These are phyloP conservation scores for Diplolepis rosae DNA, from an alignment of 2,888 invertebrate species.

Conservation along the genomic window DNA sequence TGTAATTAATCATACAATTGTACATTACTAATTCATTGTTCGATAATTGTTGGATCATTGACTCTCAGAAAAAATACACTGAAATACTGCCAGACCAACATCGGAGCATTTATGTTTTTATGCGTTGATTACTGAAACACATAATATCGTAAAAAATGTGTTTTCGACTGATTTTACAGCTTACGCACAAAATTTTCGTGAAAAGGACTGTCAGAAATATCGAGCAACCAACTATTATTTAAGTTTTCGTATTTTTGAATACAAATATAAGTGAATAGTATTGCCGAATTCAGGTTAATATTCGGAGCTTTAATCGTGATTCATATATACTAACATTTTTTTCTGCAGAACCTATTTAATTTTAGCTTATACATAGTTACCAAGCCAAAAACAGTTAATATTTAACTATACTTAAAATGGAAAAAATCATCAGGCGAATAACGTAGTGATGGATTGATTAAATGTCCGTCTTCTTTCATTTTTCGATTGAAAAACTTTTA, in stretches of 20 bases:
- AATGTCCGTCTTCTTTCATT: neutral
- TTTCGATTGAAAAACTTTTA: neutral
- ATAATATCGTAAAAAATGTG: too few relatives aligned
- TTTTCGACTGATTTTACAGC: too few relatives aligned
- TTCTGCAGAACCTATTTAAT: conserved; percentile 57
- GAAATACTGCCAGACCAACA: conserved; percentile 18
- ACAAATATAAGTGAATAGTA: too few relatives aligned
- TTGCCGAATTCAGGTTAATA: neutral
- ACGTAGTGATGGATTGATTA: conserved; percentile 27
- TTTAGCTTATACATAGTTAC: conserved; percentile 67
- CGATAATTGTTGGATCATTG: conserved; percentile 19
- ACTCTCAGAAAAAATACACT: neutral
- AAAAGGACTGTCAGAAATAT: too few relatives aligned
- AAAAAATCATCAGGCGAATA: neutral
- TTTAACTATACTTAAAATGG: neutral
- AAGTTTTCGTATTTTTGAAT: too few relatives aligned
- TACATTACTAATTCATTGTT: conserved; percentile 28
- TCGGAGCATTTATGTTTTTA: conserved; percentile 5
- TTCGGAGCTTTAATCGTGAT: neutral
- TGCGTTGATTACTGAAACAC: neutral
- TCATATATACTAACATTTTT: neutral
- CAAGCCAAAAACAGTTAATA: conserved; percentile 61
- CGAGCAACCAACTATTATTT: too few relatives aligned
- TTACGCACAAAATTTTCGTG: too few relatives aligned
- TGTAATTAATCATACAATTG: neutral